Evolutionary conservation across 1,140 invertebrate genomes (phyloP).

Genomic region (Melitaea cinxia): DNA sequence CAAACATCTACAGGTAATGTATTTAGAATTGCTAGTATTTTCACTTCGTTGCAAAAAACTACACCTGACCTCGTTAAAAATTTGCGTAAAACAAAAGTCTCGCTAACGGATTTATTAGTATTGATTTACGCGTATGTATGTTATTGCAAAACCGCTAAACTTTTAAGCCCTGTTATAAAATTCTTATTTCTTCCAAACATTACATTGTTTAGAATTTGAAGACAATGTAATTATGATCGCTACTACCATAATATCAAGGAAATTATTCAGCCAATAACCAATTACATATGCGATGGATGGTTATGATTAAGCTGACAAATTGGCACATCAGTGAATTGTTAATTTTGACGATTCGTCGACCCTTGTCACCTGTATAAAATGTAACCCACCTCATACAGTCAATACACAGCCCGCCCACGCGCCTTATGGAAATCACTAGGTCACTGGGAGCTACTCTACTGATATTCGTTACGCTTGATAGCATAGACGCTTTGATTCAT

Average conservation of each 20-base stretch:
- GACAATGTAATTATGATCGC: not conserved
- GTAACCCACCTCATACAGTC: conserved; percentile 33
- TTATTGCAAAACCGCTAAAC: conserved; percentile 1
- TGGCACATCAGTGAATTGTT: conserved; percentile 14
- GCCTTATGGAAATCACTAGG: conserved; percentile 74
- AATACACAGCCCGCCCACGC: conserved; percentile 57
- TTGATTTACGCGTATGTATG: conserved; percentile 12
- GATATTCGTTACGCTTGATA: conserved; percentile 59
- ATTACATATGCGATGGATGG: conserved; percentile 13
- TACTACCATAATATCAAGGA: not conserved
- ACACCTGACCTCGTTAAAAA: conserved; percentile 36
- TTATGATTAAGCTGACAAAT: conserved; percentile 24
- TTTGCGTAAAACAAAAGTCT: conserved; percentile 29
- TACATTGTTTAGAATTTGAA: not conserved
- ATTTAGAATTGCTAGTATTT: conserved; percentile 35
- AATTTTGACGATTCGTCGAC: conserved; percentile 38
- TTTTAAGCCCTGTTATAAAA: not conserved
- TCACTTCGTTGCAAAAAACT: conserved; percentile 33
- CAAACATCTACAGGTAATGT: conserved; percentile 24
- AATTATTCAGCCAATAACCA: conserved; percentile 8
- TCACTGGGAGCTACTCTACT: conserved; percentile 67
- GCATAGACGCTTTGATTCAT: conserved; percentile 64
- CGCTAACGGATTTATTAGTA: conserved; percentile 33
- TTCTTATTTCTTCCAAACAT: not conserved
- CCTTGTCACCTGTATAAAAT: conserved; percentile 46